Percentiles rank a stretch among this genome's conserved stretches.
phyloP scores from a whole-genome alignment of 2,797 vertebrate genomes.

The Acipenser oxyrinchus region DNA sequence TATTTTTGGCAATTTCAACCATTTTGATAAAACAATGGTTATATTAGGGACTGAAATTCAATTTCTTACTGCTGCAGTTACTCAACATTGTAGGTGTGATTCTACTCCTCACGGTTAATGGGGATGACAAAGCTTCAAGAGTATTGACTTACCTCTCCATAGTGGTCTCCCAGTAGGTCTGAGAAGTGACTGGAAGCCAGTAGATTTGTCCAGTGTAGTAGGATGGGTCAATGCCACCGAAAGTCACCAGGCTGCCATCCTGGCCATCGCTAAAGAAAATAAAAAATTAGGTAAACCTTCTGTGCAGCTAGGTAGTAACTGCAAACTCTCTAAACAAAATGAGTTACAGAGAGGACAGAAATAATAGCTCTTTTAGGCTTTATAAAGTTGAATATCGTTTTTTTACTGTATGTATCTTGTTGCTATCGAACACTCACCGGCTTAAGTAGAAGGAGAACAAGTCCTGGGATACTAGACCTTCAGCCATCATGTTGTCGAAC shows the following conservation, averaged over 20 bases:
- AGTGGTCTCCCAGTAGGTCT: slow-evolving; percentile 46
- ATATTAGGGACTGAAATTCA: too few species aligned
- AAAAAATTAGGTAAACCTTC: not conserved
- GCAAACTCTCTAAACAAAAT: not conserved
- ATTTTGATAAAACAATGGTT: too few species aligned
- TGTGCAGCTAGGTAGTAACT: not conserved
- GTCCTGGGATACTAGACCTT: slow-evolving; percentile 36
- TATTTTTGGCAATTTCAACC: too few species aligned
- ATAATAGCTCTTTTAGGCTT: not conserved
- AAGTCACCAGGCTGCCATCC: slow-evolving; percentile 38
- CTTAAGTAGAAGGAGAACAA: slow-evolving; percentile 53
- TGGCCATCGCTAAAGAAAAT: slow-evolving; percentile 12
- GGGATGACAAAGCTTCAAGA: too few species aligned
- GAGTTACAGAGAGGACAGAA: not conserved
- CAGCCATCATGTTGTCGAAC: slow-evolving; percentile 44
- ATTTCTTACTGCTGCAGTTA: too few species aligned
- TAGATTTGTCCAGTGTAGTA: slow-evolving; percentile 39
- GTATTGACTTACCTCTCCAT: slow-evolving; percentile 42
- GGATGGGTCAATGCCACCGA: slow-evolving; percentile 35
- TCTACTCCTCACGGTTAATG: too few species aligned
- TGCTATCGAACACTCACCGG: slow-evolving; percentile 26
- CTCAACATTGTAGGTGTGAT: too few species aligned
- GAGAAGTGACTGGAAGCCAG: slow-evolving; percentile 44
- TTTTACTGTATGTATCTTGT: not conserved
- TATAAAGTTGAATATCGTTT: not conserved